Percentiles rank a stretch among this genome's conserved stretches.
Evolutionary conservation across 2,888 invertebrate genomes (phyloP).

Genomic region (Macroteleia sp.): DNA sequence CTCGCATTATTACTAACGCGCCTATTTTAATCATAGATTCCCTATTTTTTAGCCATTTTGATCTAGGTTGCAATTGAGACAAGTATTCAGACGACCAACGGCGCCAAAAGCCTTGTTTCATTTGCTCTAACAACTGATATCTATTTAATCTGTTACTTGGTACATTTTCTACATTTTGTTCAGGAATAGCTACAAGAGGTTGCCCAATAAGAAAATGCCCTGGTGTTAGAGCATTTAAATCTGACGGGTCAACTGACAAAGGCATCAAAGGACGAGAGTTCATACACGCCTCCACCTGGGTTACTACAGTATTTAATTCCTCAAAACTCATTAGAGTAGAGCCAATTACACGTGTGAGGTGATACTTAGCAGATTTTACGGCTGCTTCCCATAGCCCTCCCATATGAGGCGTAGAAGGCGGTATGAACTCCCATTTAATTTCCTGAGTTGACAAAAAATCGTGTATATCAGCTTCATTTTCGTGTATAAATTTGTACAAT

Average conservation of each 20-base stretch:
- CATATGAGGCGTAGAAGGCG: conserved; percentile 68
- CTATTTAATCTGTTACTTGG: neutral
- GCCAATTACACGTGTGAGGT: conserved; percentile 66
- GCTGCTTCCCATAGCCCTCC: conserved; percentile 74
- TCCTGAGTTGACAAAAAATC: conserved; percentile 5
- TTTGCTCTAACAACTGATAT: neutral
- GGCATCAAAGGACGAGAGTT: conserved; percentile 58
- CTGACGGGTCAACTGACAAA: neutral
- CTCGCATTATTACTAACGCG: neutral
- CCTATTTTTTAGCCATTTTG: neutral
- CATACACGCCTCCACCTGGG: conserved; percentile 61
- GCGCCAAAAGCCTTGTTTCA: neutral
- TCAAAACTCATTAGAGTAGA: conserved; percentile 66
- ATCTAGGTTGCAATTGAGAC: neutral
- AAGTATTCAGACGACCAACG: neutral
- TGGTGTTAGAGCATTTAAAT: neutral
- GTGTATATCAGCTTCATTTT: neutral
- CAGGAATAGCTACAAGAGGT: neutral
- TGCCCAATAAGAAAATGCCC: conserved; percentile 7
- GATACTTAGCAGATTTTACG: conserved; percentile 72
- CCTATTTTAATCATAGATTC: neutral
- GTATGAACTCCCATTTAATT: conserved; percentile 69
- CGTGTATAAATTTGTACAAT: neutral
- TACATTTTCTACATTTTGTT: neutral
- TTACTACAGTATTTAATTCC: conserved; percentile 65